Base-by-base conservation (phyloP, 2,888 invertebrate genomes). In the Brachypalpus laphriformis region DNA sequence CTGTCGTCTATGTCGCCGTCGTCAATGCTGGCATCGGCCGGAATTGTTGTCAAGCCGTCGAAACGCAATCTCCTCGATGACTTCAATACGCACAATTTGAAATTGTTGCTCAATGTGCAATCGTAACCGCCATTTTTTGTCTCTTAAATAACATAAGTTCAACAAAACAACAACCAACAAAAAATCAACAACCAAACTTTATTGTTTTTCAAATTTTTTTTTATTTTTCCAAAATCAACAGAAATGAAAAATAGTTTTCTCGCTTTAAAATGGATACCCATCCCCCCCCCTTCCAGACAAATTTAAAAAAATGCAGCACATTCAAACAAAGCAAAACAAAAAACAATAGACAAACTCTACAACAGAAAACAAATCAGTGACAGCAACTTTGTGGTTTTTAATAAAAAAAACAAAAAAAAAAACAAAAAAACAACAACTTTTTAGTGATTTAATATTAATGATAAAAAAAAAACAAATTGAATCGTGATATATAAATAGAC, bases 51-150 rank as follows among this genome's bases (percentile, higher is more conserved):
- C 31, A 90, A 89, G 75, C 89, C 91, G 20, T 91, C 91, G 57
- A 91, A 91, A 86, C 91, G 91, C 71, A 91, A 91, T 88, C 88
- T 91, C 18, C 88, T 91, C 80, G 92, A 92, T 87, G 91, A 91
- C 83, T 92, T 94, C 87, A 90, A 91, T 91, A 94, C 94, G 89
- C 93, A 94, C 89, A 93, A 94, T 88, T 93, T 94, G 88, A 94
- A 94, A 92, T 91, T 94, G 91, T 92, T 94, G 90, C 93, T 95
- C 90, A 94, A 94, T 92, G 94, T 94, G 90, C 92, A 92, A 88
- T 93, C 93, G 89, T 92, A 92, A 92, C 89, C 88, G 87, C 87
- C 87, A 74, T 63, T 72, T 25, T 85, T 70, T 57, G 25, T 57
- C 63, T 75, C 63, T 71, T 34, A 63, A 57, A 47, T 28, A 76